Evolutionary conservation across 2,888 invertebrate species (phyloP), one percentile per base, ranked within the genome.

Genomic region (Agrochola circellaris): DNA sequence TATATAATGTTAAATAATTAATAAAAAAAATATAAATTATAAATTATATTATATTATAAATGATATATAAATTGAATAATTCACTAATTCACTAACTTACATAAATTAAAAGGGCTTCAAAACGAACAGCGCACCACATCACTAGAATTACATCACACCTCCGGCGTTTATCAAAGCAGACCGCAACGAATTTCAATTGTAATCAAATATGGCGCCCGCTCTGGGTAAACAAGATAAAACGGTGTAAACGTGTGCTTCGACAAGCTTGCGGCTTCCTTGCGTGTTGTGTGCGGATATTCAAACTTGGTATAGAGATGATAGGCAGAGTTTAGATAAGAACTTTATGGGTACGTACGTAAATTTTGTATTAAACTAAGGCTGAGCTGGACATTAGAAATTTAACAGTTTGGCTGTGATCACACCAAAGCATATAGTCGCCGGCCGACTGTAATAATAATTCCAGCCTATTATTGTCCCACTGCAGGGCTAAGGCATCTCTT

Each of bases 221-320:
- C 95, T 95, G 95, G 89, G 93, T 93, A 94, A 95, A 95, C 95
- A 95, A 95, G 95, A 95, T 95, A 95, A 93, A 93, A 91, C 91
- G 91, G 90, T 90, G 92, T 94, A 92, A 93, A 89, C 91, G 90
- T 91, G 91, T 92, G 88, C 90, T 93, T 92, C 93, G 94, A 93
- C 94, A 94, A 91, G 93, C 93, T 91, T 92, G 87, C 69, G 87
- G 83, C 71, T 86, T 84, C 74, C 76, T 86, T 75, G 84, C 69
- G 73, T 58, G 79, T 79, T 73, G n/a, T 56, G 61, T 56, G 62
- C 54, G 70, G 61, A 58, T 78, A 68, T 65, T 65, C 71, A 64
- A 34, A 56, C 71, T 54, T 17, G n/a, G 69, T 30, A 38, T 73
- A 38, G 72, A 69, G 26, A 26, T 45, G 71, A 71, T 60, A 34